A percentile compares a stretch with the other conserved stretches of the same genome.
Conservation (phyloP, 92 coral and sea anemone genomes). For the Paragorgia papillata region DNA sequence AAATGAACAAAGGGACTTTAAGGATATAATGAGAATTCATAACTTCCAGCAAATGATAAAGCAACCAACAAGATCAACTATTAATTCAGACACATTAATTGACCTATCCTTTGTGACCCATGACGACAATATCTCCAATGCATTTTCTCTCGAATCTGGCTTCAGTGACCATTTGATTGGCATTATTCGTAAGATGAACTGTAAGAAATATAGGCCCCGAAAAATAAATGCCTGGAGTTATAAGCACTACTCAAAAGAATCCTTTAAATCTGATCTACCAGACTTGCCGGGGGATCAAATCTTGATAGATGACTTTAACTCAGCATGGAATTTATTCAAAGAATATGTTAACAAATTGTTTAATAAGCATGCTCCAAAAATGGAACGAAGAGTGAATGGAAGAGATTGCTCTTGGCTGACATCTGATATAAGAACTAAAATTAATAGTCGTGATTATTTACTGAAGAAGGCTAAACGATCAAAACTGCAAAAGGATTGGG, state of each 20-base stretch:
- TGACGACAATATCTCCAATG: not conserved
- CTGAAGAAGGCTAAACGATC: not conserved
- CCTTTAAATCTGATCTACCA: not conserved
- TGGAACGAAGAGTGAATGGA: not conserved
- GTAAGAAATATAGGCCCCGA: not conserved
- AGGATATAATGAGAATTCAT: slow-evolving; percentile 1
- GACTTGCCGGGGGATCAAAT: not conserved
- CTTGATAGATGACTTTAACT: not conserved
- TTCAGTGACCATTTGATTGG: slow-evolving; percentile 1
- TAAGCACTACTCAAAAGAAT: slow-evolving; percentile 1
- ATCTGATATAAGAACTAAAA: not conserved
- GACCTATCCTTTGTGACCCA: not conserved
- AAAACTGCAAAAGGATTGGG: slow-evolving; percentile 7
- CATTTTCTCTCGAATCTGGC: not conserved
- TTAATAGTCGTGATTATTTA: not conserved
- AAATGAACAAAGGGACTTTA: not conserved
- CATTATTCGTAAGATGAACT: not conserved
- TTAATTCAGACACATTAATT: not conserved
- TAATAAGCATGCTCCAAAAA: slow-evolving; percentile 4
- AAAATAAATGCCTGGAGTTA: not conserved
- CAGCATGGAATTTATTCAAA: slow-evolving; percentile 7
- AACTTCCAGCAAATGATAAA: slow-evolving; percentile 4
- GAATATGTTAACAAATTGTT: not conserved
- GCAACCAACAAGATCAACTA: not conserved
- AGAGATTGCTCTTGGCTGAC: slow-evolving; percentile 17